Evolutionary conservation across 2,797 vertebrate genomes (phyloP).

Genomic region (Sternarchorhynchus goeldii): DNA sequence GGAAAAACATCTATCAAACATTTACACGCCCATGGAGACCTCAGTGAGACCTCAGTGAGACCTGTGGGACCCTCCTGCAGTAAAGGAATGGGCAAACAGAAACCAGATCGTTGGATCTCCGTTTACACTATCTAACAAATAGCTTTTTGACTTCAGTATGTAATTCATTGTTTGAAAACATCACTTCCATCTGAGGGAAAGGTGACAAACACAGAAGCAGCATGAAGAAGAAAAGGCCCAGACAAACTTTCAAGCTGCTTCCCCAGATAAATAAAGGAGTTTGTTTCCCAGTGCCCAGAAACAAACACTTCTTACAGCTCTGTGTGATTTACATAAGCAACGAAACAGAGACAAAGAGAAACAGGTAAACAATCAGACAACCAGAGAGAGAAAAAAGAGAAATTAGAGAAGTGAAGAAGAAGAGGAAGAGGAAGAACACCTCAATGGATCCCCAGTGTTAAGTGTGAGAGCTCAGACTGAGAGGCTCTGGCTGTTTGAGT

Average conservation of each 20-base stretch:
- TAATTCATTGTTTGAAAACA: background rate
- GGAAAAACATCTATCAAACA: slow-evolving; percentile 40
- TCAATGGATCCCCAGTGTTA: too few species aligned
- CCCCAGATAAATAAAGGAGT: background rate
- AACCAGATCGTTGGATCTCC: too few species aligned
- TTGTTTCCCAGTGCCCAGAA: background rate
- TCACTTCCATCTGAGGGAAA: background rate
- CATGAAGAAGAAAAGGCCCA: background rate
- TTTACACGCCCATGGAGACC: too few species aligned
- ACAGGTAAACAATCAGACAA: background rate
- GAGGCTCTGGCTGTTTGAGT: background rate
- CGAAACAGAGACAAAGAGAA: background rate
- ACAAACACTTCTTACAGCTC: background rate
- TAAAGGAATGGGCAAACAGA: too few species aligned
- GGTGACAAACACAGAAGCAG: background rate
- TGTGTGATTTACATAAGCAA: background rate
- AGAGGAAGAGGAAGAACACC: too few species aligned
- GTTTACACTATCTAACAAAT: too few species aligned
- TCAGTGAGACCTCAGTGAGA: too few species aligned
- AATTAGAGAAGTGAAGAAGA: too few species aligned
- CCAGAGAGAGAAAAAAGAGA: background rate
- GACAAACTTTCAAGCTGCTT: background rate
- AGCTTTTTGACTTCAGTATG: too few species aligned
- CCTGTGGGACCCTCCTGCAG: too few species aligned
- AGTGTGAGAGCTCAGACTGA: background rate